phyloP scores from a whole-genome alignment of 2,797 vertebrate genomes.

The Peromyscus nudipes region DNA sequence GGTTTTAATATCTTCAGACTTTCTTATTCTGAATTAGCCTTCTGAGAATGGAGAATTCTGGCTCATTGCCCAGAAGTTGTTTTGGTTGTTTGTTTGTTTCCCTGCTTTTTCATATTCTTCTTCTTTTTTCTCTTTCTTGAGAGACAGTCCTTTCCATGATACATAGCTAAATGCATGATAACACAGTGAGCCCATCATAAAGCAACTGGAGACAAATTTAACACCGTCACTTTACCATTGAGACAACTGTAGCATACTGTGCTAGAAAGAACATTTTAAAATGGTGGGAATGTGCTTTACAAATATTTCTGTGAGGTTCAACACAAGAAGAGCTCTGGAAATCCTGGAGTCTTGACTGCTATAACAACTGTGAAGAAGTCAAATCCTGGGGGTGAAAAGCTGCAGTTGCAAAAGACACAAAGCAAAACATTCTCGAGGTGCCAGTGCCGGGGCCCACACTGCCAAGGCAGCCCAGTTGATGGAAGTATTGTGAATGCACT shows the following conservation, averaged over 20 bases:
- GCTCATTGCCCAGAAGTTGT: background rate
- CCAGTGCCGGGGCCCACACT: constrained; percentile 19
- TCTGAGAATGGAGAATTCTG: background rate
- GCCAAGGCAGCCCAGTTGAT: constrained; percentile 60
- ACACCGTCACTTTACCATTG: background rate
- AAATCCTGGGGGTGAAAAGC: constrained; percentile 73
- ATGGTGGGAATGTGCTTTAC: constrained; percentile 46
- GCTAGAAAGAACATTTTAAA: constrained; percentile 22
- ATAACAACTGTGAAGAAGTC: constrained; percentile 74
- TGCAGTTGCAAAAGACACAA: constrained; percentile 75
- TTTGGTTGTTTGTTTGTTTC: background rate
- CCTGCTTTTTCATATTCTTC: background rate
- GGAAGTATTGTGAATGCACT: background rate
- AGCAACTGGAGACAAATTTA: background rate
- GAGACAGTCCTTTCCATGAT: background rate
- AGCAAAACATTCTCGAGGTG: constrained; percentile 73
- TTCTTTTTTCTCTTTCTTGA: background rate
- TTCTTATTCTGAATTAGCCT: background rate
- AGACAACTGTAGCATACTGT: background rate
- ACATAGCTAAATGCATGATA: constrained; percentile 1
- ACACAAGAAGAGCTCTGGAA: constrained; percentile 65
- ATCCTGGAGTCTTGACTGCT: constrained; percentile 70
- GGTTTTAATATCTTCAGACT: constrained; percentile 17
- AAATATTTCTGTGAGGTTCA: constrained; percentile 51
- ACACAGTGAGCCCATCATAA: background rate